Conservation (phyloP, 2,113 vertebrate genomes). For the Ceratotherium simum region DNA sequence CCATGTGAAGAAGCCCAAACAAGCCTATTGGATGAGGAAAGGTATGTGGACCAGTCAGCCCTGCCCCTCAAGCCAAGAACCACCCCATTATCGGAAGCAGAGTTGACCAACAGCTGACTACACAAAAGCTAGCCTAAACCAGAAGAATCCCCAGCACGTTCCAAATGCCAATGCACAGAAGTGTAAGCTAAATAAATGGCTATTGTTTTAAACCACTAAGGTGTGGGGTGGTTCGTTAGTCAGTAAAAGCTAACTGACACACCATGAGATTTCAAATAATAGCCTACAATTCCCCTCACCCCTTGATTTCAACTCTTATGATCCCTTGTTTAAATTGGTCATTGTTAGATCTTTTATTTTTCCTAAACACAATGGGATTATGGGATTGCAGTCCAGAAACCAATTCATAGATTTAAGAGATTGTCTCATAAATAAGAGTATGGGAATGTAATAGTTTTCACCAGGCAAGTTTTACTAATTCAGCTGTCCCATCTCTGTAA, state of each 20-base stretch:
- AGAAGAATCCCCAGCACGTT: neutral
- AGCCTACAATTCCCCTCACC: neutral
- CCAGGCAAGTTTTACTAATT: neutral
- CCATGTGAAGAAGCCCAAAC: neutral
- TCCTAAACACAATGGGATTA: neutral
- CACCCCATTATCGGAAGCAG: neutral
- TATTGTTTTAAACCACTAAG: neutral
- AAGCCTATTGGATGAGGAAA: neutral
- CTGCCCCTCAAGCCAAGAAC: neutral
- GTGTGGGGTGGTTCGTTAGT: neutral
- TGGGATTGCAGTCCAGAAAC: neutral
- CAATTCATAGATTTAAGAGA: slow-evolving; percentile 36
- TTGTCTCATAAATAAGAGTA: neutral
- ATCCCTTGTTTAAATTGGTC: neutral
- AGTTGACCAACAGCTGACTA: neutral
- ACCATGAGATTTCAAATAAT: slow-evolving; percentile 31
- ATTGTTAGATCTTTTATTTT: slow-evolving; percentile 2
- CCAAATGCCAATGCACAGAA: neutral
- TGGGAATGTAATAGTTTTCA: fast-evolving
- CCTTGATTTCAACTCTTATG: neutral
- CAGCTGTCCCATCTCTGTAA: neutral
- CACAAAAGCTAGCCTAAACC: neutral
- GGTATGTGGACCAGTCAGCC: neutral
- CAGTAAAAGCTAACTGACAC: neutral
- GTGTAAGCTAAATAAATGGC: neutral